Evolutionary conservation across 1,140 invertebrate genomes (phyloP).

Genomic region (Spodoptera frugiperda): DNA sequence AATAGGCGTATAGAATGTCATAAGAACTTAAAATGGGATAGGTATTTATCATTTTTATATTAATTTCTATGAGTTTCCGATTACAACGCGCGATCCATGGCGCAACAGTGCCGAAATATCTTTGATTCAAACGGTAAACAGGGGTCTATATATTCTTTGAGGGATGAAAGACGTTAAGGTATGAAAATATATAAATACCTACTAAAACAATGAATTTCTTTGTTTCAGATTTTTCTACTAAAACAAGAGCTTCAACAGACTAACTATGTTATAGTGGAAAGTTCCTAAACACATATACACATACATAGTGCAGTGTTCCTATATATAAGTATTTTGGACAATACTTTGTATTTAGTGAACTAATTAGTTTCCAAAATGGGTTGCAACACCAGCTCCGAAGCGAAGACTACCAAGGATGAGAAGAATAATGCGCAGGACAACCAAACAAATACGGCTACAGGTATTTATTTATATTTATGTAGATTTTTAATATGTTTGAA

Average conservation of each 20-base stretch:
- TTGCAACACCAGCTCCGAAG: constrained; percentile 55
- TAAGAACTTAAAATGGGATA: too few species aligned
- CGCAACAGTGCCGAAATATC: too few species aligned
- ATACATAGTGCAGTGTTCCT: constrained; percentile 24
- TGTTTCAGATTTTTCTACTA: constrained; percentile 36
- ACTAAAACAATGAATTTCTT: neutral
- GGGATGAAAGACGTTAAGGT: neutral
- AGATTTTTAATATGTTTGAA: too few species aligned
- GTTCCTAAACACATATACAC: constrained; percentile 19
- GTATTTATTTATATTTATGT: constrained; percentile 30
- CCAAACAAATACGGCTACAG: constrained; percentile 47
- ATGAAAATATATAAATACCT: neutral
- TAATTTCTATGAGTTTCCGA: too few species aligned
- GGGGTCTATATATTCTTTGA: too few species aligned
- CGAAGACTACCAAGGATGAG: constrained; percentile 52
- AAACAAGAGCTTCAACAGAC: constrained; percentile 34
- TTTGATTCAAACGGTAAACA: too few species aligned
- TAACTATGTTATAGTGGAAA: constrained; percentile 43
- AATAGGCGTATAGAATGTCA: too few species aligned
- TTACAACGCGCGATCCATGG: too few species aligned
- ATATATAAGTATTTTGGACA: constrained; percentile 26
- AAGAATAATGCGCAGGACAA: constrained; percentile 49
- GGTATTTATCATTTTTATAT: too few species aligned
- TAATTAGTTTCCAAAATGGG: constrained; percentile 45
- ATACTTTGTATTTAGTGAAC: constrained; percentile 20